These are phyloP conservation scores for Neoniphon sammara DNA, from an alignment of 2,797 vertebrate genomes.

Conservation along the genomic window DNA sequence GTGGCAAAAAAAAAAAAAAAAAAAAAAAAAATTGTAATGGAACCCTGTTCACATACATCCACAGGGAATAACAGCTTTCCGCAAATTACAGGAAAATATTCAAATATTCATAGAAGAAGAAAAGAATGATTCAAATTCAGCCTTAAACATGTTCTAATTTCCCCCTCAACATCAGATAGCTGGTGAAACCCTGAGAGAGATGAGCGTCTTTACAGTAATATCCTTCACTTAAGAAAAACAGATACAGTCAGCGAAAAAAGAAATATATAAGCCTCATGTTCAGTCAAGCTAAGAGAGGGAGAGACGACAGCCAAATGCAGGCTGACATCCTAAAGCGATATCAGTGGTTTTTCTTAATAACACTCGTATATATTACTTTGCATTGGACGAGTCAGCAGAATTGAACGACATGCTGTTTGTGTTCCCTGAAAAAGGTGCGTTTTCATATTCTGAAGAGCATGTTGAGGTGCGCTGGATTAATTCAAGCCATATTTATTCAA, in stretches of 20 bases:
- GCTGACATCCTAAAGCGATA: conserved; percentile 11
- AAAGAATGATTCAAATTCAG: neutral
- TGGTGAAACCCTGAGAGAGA: conserved; percentile 15
- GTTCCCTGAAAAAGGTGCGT: neutral
- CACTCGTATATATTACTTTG: conserved; percentile 8
- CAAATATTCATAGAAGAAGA: conserved; percentile 4
- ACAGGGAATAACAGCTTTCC: neutral
- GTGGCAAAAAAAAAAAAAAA: too few relatives aligned
- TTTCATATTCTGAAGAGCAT: neutral
- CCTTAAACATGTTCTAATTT: conserved; percentile 6
- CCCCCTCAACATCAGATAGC: neutral
- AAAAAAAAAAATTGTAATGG: neutral
- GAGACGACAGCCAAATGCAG: neutral
- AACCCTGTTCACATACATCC: neutral
- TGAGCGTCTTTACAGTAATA: conserved; percentile 16
- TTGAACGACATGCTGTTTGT: neutral
- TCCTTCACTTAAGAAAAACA: conserved; percentile 3
- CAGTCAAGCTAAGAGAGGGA: conserved; percentile 1
- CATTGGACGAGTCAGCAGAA: conserved; percentile 8
- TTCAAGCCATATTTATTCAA: neutral
- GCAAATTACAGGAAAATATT: neutral
- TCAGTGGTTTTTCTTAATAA: conserved; percentile 10
- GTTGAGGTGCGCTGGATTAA: neutral
- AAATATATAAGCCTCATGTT: neutral
- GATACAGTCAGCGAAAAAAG: conserved; percentile 6